Percentiles rank a stretch among this genome's conserved stretches.
Conservation (phyloP, 2,797 vertebrate genomes). For the Lophotriccus pileatus region DNA sequence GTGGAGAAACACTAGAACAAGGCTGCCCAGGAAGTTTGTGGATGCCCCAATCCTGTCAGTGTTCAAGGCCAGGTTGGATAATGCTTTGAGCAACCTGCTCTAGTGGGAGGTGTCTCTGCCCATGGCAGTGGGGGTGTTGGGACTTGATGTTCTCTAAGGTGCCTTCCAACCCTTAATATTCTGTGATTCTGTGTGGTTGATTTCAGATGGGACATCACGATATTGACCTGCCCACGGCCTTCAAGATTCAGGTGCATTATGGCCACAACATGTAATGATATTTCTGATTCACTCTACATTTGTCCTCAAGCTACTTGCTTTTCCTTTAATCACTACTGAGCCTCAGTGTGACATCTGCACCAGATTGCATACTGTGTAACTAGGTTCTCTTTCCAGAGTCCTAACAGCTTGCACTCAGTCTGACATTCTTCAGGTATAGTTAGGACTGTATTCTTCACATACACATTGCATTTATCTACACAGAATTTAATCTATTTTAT, state of each 20-base stretch:
- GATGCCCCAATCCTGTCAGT: neutral
- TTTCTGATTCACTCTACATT: neutral
- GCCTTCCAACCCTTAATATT: neutral
- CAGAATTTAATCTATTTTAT: neutral
- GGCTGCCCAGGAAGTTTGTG: neutral
- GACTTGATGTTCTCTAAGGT: neutral
- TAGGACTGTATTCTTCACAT: neutral
- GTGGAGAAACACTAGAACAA: neutral
- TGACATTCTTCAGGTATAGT: neutral
- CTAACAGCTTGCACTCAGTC: neutral
- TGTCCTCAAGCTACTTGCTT: neutral
- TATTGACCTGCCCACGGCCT: neutral
- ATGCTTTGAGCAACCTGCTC: neutral
- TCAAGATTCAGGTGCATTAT: neutral
- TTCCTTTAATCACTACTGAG: neutral
- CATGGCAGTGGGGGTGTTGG: neutral
- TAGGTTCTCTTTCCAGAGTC: neutral
- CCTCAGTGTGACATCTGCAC: rapidly evolving
- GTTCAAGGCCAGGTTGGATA: neutral
- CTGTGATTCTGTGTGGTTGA: rapidly evolving
- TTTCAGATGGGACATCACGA: rapidly evolving
- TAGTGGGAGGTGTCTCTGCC: neutral
- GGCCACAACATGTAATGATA: neutral
- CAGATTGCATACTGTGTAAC: neutral
- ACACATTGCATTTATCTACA: neutral